A percentile compares a stretch with the other conserved stretches of the same genome.
phyloP scores from a whole-genome alignment of 1,140 invertebrate species.

The Battus philenor region DNA sequence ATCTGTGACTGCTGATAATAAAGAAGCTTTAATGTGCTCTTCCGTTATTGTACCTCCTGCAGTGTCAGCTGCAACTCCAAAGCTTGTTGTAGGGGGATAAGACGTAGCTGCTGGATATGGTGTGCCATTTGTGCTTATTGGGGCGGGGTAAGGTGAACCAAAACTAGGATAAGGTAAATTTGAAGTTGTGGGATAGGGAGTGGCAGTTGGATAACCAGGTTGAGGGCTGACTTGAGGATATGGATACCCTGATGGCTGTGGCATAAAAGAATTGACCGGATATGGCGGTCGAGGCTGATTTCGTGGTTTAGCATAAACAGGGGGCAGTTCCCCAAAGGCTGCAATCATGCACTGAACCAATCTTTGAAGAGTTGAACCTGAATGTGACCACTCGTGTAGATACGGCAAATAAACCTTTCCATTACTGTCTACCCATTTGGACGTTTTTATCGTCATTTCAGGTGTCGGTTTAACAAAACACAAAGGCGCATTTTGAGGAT shows the following conservation, averaged over 20 bases:
- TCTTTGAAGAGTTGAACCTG: slow-evolving; percentile 87
- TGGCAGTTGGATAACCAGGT: slow-evolving; percentile 58
- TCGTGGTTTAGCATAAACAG: slow-evolving; percentile 89
- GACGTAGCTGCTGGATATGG: slow-evolving; percentile 56
- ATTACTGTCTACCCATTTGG: slow-evolving; percentile 94
- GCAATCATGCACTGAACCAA: slow-evolving; percentile 94
- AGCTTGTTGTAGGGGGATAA: slow-evolving; percentile 62
- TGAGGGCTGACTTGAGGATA: slow-evolving; percentile 44
- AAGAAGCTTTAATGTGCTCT: slow-evolving; percentile 94
- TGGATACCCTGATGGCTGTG: slow-evolving; percentile 74
- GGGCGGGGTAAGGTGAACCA: slow-evolving; percentile 53
- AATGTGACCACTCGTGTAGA: slow-evolving; percentile 94
- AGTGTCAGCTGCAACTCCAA: slow-evolving; percentile 57
- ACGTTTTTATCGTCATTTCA: slow-evolving; percentile 97
- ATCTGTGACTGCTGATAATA: slow-evolving; percentile 96
- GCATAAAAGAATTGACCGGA: slow-evolving; percentile 80
- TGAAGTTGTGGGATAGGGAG: slow-evolving; percentile 54
- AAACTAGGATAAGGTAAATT: slow-evolving; percentile 62
- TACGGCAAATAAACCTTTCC: slow-evolving; percentile 98
- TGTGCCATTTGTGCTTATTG: slow-evolving; percentile 46
- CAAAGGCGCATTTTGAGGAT: slow-evolving; percentile 98
- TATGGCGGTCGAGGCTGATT: slow-evolving; percentile 77
- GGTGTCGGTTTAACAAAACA: slow-evolving; percentile 97
- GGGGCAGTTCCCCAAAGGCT: slow-evolving; percentile 96
- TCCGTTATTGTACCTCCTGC: slow-evolving; percentile 91